Evolutionary conservation across 2,113 vertebrate species (phyloP), one percentile per base, ranked within the genome.

Genomic region (Aramus guarauna): DNA sequence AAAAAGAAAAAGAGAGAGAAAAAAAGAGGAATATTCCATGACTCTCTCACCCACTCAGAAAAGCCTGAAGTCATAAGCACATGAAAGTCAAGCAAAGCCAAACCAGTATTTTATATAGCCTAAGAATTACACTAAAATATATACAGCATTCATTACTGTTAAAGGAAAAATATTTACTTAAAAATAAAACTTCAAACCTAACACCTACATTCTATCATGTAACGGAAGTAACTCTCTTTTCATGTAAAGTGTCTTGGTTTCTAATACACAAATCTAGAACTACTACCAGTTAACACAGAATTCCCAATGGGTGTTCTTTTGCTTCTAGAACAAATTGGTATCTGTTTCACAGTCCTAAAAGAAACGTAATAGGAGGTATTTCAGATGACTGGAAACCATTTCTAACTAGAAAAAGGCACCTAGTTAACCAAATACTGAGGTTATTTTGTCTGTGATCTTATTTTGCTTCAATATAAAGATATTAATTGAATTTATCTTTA

Each of bases 381-480:
- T 66, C 60, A 88, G 62, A 43, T 82, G 23, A 53, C 53, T 73
- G 76, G 73, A 76, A 83, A 48, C 55, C 34, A 43, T 81, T 81
- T 81, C 75, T 85, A 63, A 80, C 29, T 29, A 50, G 81, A 76
- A 92, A 95, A 77, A 58, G 45, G 47, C 36, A 90, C 34, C 37
- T 6, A 47, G n/a, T 74, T 73, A 96, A 90, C 53, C 74, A 94
- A 93, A 88, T 50, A 85, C 34, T 52, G 53, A 78, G n/a, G 73
- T 73, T 92, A 68, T 82, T 91, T 93, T 75, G 34, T 9, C 64
- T 94, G 36, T 73, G 62, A 93, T 95, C 86, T 95, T 86, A 56
- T 78, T 92, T 68, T 87, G 73, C 72, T 64, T 94, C 72, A 74
- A 67, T 19, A n/a, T 39, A 55, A 92, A 92, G 76, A 84, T 74